phyloP scores from a whole-genome alignment of 2,888 invertebrate genomes.

The Chloromyia formosa region DNA sequence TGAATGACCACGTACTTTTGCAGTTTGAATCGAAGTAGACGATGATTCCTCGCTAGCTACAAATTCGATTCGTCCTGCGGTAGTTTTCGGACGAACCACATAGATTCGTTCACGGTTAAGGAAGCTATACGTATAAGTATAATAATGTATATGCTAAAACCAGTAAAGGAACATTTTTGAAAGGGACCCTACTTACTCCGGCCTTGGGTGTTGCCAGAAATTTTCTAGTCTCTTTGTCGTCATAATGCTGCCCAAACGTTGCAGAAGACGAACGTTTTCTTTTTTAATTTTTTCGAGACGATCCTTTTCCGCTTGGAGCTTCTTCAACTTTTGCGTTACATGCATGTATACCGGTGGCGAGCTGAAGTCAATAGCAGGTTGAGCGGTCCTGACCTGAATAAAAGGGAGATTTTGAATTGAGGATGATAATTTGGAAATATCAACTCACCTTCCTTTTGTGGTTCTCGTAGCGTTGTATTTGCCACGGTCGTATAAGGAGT shows the following conservation, averaged over 20 bases:
- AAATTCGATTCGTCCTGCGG: conserved; percentile 45
- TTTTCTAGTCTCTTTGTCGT: conserved; percentile 73
- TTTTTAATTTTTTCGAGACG: conserved; percentile 71
- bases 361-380: conserved; percentile 73
- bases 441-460: conserved; percentile 72
- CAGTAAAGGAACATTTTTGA: neutral
- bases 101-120: conserved; percentile 61
- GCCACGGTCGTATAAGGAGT: conserved; percentile 75
- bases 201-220: conserved; percentile 72
- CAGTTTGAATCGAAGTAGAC: neutral
- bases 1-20: conserved; percentile 14
- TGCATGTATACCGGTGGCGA: conserved; percentile 73
- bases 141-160: too few species aligned
- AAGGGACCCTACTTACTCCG: conserved; percentile 62
- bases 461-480: conserved; percentile 73
- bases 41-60: neutral
- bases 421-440: neutral
- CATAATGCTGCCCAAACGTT: conserved; percentile 75
- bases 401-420: conserved; percentile 10
- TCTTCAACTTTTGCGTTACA: conserved; percentile 74
- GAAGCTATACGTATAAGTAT: conserved; percentile 57
- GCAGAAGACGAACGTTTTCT: conserved; percentile 75
- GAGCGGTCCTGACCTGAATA: conserved; percentile 70
- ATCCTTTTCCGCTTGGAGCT: conserved; percentile 74
- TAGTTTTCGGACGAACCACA: conserved; percentile 55